Evolutionary conservation across 2,888 invertebrate species (phyloP), one percentile per base, ranked within the genome.

Genomic region (Liodrosophila aerea): DNA sequence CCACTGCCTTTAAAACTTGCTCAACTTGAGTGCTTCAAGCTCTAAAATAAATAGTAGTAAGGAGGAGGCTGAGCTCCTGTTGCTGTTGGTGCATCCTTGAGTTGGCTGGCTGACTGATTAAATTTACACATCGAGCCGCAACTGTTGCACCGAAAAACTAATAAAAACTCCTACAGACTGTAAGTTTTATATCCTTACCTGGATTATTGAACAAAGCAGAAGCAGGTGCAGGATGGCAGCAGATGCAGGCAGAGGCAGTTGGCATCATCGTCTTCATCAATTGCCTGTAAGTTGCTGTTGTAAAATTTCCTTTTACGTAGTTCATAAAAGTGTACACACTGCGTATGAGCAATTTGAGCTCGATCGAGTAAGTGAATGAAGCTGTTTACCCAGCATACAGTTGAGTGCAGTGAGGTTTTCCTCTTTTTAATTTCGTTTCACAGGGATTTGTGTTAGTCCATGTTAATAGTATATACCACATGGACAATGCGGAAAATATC

Each of bases 111-210:
- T 60, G 75, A 41, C 75, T 84, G 82, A 78, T 85, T 78, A 77
- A 85, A 77, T 77, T 81, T 81, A 70, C 84, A 84, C 84, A 70
- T 64, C 11, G 66, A 49, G 52, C 77, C 82, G 39, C 85, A 77
- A 83, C 69, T 80, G 76, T 83, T 76, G 76, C 84, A 82, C 52
- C 73, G 36, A 22, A 66, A 72, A 69, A 65, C 60, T 61, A 71
- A 72, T 50, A 69, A 71, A 69, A 71, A 56, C 30, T 43, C 40
- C 9, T 13, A 4, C 7, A 33, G 18, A n/a, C 4, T 41, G 29
- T 44, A 52, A 47, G 47, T 47, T 33, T 83, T 73, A 63, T 63
- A 64, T 59, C 41, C 49, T 37, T 53, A 43, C 16, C 64, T 64
- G 66, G 49, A 59, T 11, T 40, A 61, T 46, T 60, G 22, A 22